Evolutionary conservation across 2,888 invertebrate genomes (phyloP).

Genomic region (Leptarthrus brevirostris): DNA sequence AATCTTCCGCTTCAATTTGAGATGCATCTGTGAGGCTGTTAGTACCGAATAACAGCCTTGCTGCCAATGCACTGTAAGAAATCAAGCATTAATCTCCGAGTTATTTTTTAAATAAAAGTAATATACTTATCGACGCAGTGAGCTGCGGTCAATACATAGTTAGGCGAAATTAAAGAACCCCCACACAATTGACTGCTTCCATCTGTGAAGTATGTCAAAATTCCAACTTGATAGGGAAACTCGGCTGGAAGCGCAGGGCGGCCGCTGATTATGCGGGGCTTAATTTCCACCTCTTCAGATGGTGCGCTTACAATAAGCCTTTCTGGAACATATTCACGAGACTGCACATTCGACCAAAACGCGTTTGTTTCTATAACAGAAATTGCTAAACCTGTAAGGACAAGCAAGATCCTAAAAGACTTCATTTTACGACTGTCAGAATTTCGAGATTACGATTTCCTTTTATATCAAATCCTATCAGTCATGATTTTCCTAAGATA

Average conservation of each 20-base stretch:
- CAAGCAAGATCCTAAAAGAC: too few species aligned
- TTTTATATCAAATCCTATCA: too few species aligned
- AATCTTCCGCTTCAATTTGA: not conserved
- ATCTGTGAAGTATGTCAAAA: slow-evolving; percentile 58
- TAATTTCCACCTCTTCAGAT: not conserved
- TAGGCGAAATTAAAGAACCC: slow-evolving; percentile 59
- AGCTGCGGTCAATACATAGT: slow-evolving; percentile 62
- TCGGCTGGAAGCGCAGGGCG: not conserved
- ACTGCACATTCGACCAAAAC: too few species aligned
- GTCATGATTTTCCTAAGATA: too few species aligned
- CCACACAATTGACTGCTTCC: slow-evolving; percentile 59
- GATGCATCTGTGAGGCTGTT: not conserved
- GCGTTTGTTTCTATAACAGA: too few species aligned
- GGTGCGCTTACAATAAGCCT: not conserved
- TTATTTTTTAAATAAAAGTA: slow-evolving; percentile 26
- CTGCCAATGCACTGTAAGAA: not conserved
- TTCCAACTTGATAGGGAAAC: slow-evolving; percentile 61
- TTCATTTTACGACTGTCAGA: too few species aligned
- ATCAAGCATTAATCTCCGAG: not conserved
- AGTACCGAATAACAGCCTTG: not conserved
- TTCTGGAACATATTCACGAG: too few species aligned
- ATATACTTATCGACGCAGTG: slow-evolving; percentile 64
- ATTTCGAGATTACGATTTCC: too few species aligned
- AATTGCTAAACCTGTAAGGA: too few species aligned
- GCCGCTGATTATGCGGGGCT: not conserved